These are phyloP conservation scores for Trematomus loennbergii DNA, from an alignment of 2,113 vertebrate genomes.

Conservation along the genomic window DNA sequence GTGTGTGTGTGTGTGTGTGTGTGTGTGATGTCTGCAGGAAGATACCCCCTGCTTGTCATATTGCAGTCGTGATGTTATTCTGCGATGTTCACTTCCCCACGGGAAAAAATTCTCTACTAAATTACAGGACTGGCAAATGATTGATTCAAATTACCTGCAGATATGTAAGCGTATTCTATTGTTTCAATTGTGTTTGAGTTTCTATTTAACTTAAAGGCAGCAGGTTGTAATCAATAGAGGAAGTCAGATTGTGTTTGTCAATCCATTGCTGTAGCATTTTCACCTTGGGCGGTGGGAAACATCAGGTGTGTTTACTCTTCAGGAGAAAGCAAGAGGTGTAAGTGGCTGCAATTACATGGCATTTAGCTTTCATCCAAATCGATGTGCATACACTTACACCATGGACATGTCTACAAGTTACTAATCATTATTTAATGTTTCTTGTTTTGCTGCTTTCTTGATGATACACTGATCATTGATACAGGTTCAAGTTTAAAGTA, in stretches of 20 bases:
- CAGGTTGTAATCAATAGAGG: neutral
- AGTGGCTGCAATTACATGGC: neutral
- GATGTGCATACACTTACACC: too few relatives aligned
- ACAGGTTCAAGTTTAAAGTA: neutral
- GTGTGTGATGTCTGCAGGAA: too few relatives aligned
- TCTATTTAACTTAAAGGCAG: neutral
- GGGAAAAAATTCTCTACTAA: neutral
- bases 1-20: too few relatives aligned
- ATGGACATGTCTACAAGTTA: too few relatives aligned
- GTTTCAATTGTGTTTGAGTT: neutral
- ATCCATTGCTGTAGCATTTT: neutral
- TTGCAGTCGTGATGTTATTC: constrained; percentile 23
- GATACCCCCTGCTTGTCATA: constrained; percentile 14
- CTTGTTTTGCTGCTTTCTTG: too few relatives aligned
- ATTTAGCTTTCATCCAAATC: too few relatives aligned
- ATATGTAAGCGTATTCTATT: constrained; percentile 7
- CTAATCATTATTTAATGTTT: too few relatives aligned
- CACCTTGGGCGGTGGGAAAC: neutral
- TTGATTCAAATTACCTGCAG: neutral
- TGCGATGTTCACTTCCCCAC: constrained; percentile 21
- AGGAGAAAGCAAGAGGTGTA: too few relatives aligned
- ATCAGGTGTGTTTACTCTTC: too few relatives aligned
- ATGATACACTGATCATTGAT: neutral
- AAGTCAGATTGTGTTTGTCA: neutral
- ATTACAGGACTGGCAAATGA: constrained; percentile 15